Percentiles rank a stretch among this genome's conserved stretches.
phyloP scores from a whole-genome alignment of 2,113 vertebrate species.

The Rallus limicola region DNA sequence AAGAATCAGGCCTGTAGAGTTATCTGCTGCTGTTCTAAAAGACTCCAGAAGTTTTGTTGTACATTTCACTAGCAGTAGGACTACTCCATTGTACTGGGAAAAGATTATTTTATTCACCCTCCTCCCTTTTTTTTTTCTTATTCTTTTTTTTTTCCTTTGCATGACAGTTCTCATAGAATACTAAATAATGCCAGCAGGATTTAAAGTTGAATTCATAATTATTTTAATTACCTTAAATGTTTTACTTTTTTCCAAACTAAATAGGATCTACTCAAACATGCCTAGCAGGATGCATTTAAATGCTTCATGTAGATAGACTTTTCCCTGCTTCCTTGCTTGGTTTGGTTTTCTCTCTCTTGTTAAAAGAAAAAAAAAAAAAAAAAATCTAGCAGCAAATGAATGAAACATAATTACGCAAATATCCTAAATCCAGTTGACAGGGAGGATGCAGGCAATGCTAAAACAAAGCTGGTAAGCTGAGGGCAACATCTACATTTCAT shows the following conservation, averaged over 20 bases:
- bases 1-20: neutral
- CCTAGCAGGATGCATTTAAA: slow-evolving; percentile 52
- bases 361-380: neutral
- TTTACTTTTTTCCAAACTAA: slow-evolving; percentile 34
- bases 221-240: slow-evolving; percentile 51
- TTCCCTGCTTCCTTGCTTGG: slow-evolving; percentile 37
- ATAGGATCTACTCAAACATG: slow-evolving; percentile 38
- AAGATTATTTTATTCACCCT: neutral
- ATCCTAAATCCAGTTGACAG: slow-evolving; percentile 43
- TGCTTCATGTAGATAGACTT: slow-evolving; percentile 11
- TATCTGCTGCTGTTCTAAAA: neutral
- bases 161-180: slow-evolving; percentile 7
- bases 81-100: neutral
- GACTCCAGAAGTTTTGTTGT: neutral
- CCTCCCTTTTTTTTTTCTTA: neutral
- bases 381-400: slow-evolving; percentile 36
- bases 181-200: slow-evolving; percentile 12
- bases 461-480: slow-evolving; percentile 47
- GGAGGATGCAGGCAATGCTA: neutral
- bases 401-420: slow-evolving; percentile 49
- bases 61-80: neutral
- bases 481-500: slow-evolving; percentile 49
- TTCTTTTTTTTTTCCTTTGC: neutral
- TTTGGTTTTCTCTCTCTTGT: slow-evolving; percentile 12
- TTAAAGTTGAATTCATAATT: slow-evolving; percentile 44